Conservation (phyloP, 1,140 invertebrate species). For the Aphelenchoides fujianensis region DNA sequence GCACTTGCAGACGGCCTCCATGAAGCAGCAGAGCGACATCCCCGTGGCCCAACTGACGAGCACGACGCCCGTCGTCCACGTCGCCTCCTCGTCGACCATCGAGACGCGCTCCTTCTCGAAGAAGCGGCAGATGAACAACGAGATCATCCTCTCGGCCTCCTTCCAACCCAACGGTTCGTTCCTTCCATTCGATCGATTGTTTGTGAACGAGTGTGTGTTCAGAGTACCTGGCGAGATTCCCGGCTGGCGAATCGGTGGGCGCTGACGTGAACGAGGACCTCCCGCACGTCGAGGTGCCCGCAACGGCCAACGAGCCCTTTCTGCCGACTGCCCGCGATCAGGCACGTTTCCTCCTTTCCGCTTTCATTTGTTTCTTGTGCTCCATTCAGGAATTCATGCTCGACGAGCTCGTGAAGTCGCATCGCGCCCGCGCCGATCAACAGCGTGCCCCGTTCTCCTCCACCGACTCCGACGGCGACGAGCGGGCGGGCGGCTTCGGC, state of each 20-base stretch:
- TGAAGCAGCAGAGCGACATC: background rate
- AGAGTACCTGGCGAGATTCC: background rate
- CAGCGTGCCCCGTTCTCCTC: background rate
- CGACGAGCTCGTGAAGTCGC: constrained; percentile 11
- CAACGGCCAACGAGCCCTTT: constrained; percentile 14
- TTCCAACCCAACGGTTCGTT: background rate
- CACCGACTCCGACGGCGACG: background rate
- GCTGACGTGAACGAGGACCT: constrained; percentile 2
- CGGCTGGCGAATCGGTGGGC: background rate
- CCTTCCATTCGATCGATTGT: background rate
- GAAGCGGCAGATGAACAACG: background rate
- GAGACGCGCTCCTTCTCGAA: background rate
- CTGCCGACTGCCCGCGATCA: constrained; percentile 17
- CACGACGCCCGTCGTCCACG: constrained; percentile 12
- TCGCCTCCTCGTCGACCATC: constrained; percentile 12
- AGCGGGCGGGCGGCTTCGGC: background rate
- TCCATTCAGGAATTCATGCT: constrained; percentile 9
- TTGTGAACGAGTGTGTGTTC: background rate
- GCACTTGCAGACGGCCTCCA: background rate
- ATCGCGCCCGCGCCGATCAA: background rate
- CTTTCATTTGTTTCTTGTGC: no score
- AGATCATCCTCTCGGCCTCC: constrained; percentile 19
- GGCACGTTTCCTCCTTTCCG: no score
- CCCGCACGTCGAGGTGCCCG: constrained; percentile 8
- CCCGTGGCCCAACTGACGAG: constrained; percentile 11